phyloP scores from a whole-genome alignment of 2,113 vertebrate species.

The Gallinago media region DNA sequence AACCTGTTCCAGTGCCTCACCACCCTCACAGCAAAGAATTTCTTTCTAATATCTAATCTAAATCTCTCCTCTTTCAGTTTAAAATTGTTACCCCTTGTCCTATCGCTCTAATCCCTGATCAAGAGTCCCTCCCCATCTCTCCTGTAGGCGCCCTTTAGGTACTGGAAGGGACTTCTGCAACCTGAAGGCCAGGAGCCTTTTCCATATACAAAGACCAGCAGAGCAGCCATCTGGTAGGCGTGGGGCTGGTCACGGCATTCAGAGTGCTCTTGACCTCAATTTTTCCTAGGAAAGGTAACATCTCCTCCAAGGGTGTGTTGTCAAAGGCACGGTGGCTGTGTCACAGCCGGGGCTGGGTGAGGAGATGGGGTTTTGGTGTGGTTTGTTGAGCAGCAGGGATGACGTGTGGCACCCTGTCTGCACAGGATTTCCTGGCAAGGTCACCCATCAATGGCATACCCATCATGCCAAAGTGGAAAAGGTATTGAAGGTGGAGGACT shows the following conservation, averaged over 20 bases:
- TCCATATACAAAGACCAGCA: not conserved
- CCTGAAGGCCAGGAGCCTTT: not conserved
- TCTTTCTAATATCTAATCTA: too few species aligned
- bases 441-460: not conserved
- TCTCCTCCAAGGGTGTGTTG: not conserved
- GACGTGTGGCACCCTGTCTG: not conserved
- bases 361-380: not conserved
- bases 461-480: not conserved
- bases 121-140: too few species aligned
- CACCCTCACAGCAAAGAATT: too few species aligned
- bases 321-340: not conserved
- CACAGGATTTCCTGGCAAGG: not conserved
- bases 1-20: too few species aligned
- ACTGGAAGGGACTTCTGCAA: not conserved
- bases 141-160: too few species aligned
- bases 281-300: not conserved
- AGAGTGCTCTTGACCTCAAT: fast-evolving
- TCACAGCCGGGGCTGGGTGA: not conserved
- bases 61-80: too few species aligned
- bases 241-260: not conserved
- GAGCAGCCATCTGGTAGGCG: not conserved
- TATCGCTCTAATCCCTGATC: too few species aligned
- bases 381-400: not conserved
- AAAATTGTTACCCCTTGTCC: too few species aligned
- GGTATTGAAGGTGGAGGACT: not conserved